Base-by-base conservation (phyloP, 2,888 invertebrate genomes). In the Erynnis tages region DNA sequence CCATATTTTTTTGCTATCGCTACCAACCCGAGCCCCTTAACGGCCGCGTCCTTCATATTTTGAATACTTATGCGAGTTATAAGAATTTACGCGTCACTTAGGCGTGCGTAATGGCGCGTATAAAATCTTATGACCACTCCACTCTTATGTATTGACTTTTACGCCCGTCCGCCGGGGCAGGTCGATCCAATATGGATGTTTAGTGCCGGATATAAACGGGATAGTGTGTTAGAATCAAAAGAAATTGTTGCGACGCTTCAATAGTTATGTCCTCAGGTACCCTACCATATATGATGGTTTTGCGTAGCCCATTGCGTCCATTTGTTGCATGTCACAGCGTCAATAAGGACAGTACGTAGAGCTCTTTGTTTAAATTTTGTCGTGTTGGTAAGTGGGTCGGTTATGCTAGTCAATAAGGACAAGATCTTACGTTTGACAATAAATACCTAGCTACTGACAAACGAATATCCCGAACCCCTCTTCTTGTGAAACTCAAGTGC, bases 1-100 rank as follows among this genome's bases (percentile, higher is more conserved):
- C 10, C 10, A n/a, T 14, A 16, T 35, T 6, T 16, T 8, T 45
- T 32, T 50, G 43, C 43, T 11, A 29, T 43, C 50, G 35, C 10
- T 50, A 50, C 50, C n/a, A 8, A 19, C n/a, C 57, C 69, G 67
- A 66, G 69, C 69, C 68, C 76, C 58, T 52, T 62, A 65, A 65
- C 66, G 66, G 63, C 78, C 68, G 71, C 75, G 79, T 84, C 83
- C 83, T 79, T 81, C 86, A 83, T 86, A 82, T 86, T 88, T 88
- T 83, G 85, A 85, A 86, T 87, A 79, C 81, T 80, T 77, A 76
- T 76, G 70, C 75, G 76, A 78, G 86, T 88, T 89, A 88, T 88
- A 88, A 87, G 87, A 89, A 88, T 88, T 87, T 90, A 90, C 86
- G 88, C 75, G 70, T 73, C 87, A 82, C 82, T 88, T 83, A 81